Evolutionary conservation across 2,113 vertebrate genomes (phyloP).

Genomic region (Eptesicus fuscus): DNA sequence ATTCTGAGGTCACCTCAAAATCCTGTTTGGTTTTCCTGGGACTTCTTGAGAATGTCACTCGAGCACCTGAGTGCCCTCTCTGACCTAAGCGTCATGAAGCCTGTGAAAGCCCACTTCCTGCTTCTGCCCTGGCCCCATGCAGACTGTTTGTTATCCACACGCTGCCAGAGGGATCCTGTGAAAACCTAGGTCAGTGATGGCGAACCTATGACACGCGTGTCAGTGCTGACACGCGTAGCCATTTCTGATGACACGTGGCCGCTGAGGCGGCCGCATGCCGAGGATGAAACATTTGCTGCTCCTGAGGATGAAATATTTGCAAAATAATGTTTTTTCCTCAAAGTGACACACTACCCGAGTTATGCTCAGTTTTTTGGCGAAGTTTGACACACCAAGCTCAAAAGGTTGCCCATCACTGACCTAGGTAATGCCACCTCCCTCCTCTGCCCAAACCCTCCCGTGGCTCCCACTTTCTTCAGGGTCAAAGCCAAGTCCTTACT

Average conservation of each 20-base stretch:
- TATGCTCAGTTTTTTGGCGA: too few relatives aligned
- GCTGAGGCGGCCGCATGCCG: too few relatives aligned
- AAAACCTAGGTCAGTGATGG: not conserved
- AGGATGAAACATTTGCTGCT: too few relatives aligned
- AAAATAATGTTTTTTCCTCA: too few relatives aligned
- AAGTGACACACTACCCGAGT: too few relatives aligned
- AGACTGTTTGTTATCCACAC: not conserved
- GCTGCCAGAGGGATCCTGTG: not conserved
- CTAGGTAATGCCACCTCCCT: not conserved
- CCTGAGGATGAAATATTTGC: too few relatives aligned
- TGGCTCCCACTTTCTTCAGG: not conserved
- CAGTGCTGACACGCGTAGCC: too few relatives aligned
- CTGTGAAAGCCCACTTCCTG: not conserved
- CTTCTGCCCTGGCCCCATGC: not conserved
- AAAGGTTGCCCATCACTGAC: too few relatives aligned
- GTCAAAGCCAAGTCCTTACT: not conserved
- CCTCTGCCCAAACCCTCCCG: not conserved
- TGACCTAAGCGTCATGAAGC: not conserved
- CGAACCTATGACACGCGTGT: too few relatives aligned
- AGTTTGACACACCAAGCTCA: too few relatives aligned
- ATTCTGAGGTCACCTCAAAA: constrained; percentile 33
- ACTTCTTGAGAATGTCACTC: constrained; percentile 22
- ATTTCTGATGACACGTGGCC: too few relatives aligned
- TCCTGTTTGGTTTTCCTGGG: constrained; percentile 45
- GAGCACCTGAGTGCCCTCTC: not conserved